Percentiles rank a stretch among this genome's conserved stretches.
phyloP scores from a whole-genome alignment of 2,797 vertebrate species.

The Xerus rutilus region DNA sequence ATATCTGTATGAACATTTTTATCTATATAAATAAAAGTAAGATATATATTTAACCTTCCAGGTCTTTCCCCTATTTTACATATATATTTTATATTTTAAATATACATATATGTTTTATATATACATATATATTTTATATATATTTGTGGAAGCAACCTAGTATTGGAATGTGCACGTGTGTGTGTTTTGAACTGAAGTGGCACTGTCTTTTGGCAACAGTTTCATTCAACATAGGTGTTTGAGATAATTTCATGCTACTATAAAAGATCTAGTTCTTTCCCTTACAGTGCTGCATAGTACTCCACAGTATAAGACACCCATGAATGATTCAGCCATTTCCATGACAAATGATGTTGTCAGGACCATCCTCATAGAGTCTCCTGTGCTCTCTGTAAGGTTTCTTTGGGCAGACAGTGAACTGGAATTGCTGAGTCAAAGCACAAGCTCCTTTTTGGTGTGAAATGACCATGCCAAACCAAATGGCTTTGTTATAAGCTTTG shows the following conservation, averaged over 20 bases:
- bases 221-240: neutral
- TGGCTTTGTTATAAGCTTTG: conserved; percentile 60
- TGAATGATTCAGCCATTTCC: neutral
- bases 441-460: conserved; percentile 51
- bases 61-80: neutral
- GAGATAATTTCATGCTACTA: neutral
- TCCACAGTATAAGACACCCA: neutral
- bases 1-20: neutral
- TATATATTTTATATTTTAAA: neutral
- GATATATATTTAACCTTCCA: neutral
- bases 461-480: conserved; percentile 63
- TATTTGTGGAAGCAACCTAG: neutral
- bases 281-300: conserved; percentile 32
- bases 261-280: neutral
- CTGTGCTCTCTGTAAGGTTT: neutral
- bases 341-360: neutral
- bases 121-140: too few relatives aligned
- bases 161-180: neutral
- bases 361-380: neutral
- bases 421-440: conserved; percentile 58
- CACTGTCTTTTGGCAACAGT: neutral
- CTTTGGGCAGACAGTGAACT: neutral
- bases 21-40: neutral
- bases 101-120: too few relatives aligned
- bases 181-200: neutral